These are phyloP conservation scores for Orthosia incerta DNA, from an alignment of 2,888 invertebrate genomes.

Conservation along the genomic window DNA sequence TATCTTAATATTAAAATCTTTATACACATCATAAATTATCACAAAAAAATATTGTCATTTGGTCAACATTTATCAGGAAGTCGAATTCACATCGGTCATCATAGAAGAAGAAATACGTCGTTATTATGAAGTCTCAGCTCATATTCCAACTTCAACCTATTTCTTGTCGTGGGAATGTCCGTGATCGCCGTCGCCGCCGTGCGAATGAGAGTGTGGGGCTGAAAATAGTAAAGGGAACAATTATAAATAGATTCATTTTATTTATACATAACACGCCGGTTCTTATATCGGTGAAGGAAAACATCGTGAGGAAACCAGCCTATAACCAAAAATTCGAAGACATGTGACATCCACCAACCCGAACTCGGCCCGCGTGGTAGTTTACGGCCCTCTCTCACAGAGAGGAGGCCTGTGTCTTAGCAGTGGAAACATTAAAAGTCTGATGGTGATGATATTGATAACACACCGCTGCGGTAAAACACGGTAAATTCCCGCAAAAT, in stretches of 20 bases:
- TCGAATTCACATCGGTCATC: slow-evolving; percentile 9
- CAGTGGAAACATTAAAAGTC: no score
- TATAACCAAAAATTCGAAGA: no score
- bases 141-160: slow-evolving; percentile 11
- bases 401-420: no score
- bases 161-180: slow-evolving; percentile 73
- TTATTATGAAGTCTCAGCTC: not conserved
- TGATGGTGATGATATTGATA: no score
- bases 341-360: no score
- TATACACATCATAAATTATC: slow-evolving; percentile 45
- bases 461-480: not conserved
- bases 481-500: not conserved
- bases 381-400: no score
- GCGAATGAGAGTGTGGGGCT: slow-evolving; percentile 79
- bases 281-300: no score
- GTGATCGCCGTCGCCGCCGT: slow-evolving; percentile 65
- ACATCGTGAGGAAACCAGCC: no score
- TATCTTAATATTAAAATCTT: slow-evolving; percentile 33
- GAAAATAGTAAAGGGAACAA: slow-evolving; percentile 64
- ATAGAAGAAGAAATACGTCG: not conserved
- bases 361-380: no score
- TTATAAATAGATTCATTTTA: slow-evolving; percentile 6
- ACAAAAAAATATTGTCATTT: slow-evolving; percentile 57
- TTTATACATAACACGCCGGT: not conserved
- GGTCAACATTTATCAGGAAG: slow-evolving; percentile 33